Evolutionary conservation across 2,888 invertebrate genomes (phyloP).

Genomic region (Eilema caniola): DNA sequence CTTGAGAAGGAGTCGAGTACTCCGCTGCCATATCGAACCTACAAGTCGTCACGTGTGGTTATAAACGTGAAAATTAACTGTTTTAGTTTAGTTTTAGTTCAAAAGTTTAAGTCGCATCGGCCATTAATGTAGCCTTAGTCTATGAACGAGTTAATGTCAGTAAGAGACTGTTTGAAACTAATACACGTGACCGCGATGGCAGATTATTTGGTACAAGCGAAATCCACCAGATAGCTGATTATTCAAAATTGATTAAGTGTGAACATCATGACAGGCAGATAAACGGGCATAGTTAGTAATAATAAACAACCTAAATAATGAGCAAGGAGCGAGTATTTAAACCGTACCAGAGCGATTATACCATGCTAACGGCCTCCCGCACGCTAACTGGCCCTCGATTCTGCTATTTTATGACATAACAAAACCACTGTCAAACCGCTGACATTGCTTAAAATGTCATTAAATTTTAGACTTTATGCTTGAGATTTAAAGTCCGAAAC

Average conservation of each 20-base stretch:
- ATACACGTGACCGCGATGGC: conserved; percentile 3
- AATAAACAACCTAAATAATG: conserved; percentile 70
- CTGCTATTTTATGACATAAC: too few species aligned
- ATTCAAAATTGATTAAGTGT: conserved; percentile 40
- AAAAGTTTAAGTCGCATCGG: not conserved
- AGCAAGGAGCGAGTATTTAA: conserved; percentile 68
- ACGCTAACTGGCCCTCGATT: too few species aligned
- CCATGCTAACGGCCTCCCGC: conserved; percentile 68
- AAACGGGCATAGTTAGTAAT: conserved; percentile 47
- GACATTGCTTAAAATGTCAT: too few species aligned
- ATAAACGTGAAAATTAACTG: conserved; percentile 1
- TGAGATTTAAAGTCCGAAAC: too few species aligned
- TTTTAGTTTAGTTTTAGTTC: conserved; percentile 1
- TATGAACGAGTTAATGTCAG: conserved; percentile 1
- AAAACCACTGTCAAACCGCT: too few species aligned
- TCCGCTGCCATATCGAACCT: not conserved
- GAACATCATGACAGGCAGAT: conserved; percentile 45
- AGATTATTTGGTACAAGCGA: conserved; percentile 6
- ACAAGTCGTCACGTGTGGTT: not conserved
- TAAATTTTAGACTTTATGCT: too few species aligned
- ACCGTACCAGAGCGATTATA: conserved; percentile 70
- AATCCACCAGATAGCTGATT: conserved; percentile 25
- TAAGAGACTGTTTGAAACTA: not conserved
- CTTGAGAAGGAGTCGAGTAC: not conserved
- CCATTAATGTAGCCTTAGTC: not conserved